Base-by-base conservation (phyloP, 2,888 invertebrate genomes). In the Strigamia maritima region DNA sequence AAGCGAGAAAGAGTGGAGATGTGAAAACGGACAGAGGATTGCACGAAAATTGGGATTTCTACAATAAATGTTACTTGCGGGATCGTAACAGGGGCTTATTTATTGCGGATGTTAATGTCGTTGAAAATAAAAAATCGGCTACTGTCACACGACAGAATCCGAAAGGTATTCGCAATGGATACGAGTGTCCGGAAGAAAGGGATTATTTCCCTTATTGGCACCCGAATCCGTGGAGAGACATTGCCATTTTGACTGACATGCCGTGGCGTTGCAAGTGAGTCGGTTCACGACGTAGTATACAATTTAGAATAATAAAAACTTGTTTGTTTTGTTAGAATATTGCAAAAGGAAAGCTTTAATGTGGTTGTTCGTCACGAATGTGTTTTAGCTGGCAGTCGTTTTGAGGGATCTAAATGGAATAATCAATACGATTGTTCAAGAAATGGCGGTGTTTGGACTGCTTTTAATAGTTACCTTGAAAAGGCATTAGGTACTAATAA, bases 181-280 rank as follows among this genome's bases (percentile, higher is more conserved):
- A 86, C 80, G 86, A 86, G 81, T 86, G 86, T 80, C 85, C 86
- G 7, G 86, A 86, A 79, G 86, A 86, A 80, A 82, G 86, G 75
- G 86, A 86, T 82, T 85, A 86, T 82, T 86, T 83, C 81, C 86
- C 86, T 0, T 86, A 86, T 82, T 86, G 86, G 86, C 86, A 86
- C 77, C 86, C 86, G 0, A 84, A 84, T 16, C 85, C 84, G 10
- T 86, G 86, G 86, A 84, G 83, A 80, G 86, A 86, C 81, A 84
- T 86, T 75, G 85, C 85, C 78, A 82, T 86, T 14, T 81, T 86
- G 35, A 78, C 86, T 79, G 85, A 85, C 81, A 78, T 82, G 16
- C 81, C 84, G 75, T 28, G 70, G 70, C 82, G 84, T 81, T 86
- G 86, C 83, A 82, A 81, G 85, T 86, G 80, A 75, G 81, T 79